Percentiles rank a stretch among this genome's conserved stretches.
Evolutionary conservation across 1,140 invertebrate genomes (phyloP).

Genomic region (Galleria mellonella): DNA sequence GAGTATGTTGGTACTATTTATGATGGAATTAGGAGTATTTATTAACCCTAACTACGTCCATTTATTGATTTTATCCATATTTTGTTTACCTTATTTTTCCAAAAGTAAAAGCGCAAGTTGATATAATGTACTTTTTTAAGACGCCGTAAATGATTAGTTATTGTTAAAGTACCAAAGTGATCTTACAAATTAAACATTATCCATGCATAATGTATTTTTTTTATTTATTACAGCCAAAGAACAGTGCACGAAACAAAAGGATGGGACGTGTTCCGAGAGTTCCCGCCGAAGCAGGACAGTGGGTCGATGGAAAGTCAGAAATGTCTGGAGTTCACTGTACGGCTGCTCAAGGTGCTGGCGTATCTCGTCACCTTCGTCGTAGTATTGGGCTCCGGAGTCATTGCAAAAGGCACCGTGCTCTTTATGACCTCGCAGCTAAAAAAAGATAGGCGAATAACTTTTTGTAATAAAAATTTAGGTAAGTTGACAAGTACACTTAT

Average conservation of each 20-base stretch:
- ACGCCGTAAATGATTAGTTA: too few species aligned
- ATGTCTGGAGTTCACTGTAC: slow-evolving; percentile 89
- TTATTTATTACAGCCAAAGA: slow-evolving; percentile 80
- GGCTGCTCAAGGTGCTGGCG: slow-evolving; percentile 88
- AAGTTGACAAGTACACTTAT: slow-evolving; percentile 37
- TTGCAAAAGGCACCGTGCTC: slow-evolving; percentile 89
- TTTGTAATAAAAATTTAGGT: slow-evolving; percentile 90
- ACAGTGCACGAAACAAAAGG: slow-evolving; percentile 92
- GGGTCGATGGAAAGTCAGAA: slow-evolving; percentile 91
- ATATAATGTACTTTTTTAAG: too few species aligned
- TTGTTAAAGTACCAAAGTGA: too few species aligned
- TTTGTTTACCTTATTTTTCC: too few species aligned
- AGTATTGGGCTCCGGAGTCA: slow-evolving; percentile 86
- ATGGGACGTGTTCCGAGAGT: slow-evolving; percentile 96
- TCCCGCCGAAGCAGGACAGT: slow-evolving; percentile 90
- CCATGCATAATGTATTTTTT: slow-evolving; percentile 14
- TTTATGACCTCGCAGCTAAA: slow-evolving; percentile 94
- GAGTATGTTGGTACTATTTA: too few species aligned
- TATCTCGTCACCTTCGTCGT: slow-evolving; percentile 90
- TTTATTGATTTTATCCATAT: too few species aligned
- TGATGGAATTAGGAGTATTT: too few species aligned
- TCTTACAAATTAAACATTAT: too few species aligned
- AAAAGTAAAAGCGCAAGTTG: too few species aligned
- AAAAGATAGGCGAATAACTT: slow-evolving; percentile 82
- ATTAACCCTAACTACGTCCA: too few species aligned